Conservation (phyloP, 2,797 vertebrate genomes). For the Notolabrus celidotus region DNA sequence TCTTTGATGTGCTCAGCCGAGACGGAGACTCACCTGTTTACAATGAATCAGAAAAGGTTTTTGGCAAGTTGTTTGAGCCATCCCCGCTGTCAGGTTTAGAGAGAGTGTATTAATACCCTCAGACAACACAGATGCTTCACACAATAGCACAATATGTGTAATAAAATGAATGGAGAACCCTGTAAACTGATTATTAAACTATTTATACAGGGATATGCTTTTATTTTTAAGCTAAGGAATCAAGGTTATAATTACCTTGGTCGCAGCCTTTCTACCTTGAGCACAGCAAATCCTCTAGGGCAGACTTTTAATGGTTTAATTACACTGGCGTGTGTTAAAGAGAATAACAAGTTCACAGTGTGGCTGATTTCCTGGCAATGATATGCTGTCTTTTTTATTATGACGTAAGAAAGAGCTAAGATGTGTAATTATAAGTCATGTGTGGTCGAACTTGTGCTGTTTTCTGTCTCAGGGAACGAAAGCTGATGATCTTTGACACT, state of each 20-base stretch:
- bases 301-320: constrained; percentile 81
- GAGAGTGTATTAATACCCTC: constrained; percentile 12
- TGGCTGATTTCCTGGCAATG: constrained; percentile 72
- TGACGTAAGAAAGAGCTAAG: constrained; percentile 50
- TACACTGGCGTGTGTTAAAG: constrained; percentile 70
- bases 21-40: constrained; percentile 62
- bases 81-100: constrained; percentile 31
- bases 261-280: constrained; percentile 63
- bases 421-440: constrained; percentile 72
- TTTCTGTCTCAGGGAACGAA: constrained; percentile 36
- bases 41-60: constrained; percentile 61
- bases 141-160: constrained; percentile 11
- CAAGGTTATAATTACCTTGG: constrained; percentile 73
- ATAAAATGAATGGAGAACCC: constrained; percentile 37
- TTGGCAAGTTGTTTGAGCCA: constrained; percentile 38
- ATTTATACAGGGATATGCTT: constrained; percentile 67
- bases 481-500: constrained; percentile 39
- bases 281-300: constrained; percentile 75
- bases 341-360: constrained; percentile 56
- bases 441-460: constrained; percentile 61
- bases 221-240: constrained; percentile 60
- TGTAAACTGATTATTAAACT: constrained; percentile 61
- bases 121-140: constrained; percentile 13
- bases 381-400: constrained; percentile 60
- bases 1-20: constrained; percentile 61